Evolutionary conservation across 2,113 vertebrate species (phyloP).

Genomic region (Suncus etruscus): DNA sequence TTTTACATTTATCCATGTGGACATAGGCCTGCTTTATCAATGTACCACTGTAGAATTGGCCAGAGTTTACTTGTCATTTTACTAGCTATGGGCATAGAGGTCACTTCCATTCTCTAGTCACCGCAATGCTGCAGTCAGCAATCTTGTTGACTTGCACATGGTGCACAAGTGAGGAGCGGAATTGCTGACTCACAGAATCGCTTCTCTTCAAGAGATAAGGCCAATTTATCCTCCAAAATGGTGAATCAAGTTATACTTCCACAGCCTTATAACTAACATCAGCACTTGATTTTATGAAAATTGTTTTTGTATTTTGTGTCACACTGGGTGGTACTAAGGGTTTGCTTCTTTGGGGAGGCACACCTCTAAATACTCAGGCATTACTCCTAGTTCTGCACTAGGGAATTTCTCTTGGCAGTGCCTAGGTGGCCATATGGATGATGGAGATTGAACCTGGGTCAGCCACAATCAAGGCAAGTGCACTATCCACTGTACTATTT

Average conservation of each 20-base stretch:
- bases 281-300: neutral
- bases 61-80: neutral
- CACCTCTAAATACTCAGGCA: too few relatives aligned
- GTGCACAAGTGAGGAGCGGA: too few relatives aligned
- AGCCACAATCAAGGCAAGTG: too few relatives aligned
- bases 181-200: neutral
- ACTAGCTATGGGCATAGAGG: neutral
- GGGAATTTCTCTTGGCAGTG: too few relatives aligned
- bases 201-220: neutral
- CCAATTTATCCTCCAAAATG: neutral
- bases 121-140: neutral
- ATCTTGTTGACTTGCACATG: neutral
- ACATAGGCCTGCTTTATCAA: neutral
- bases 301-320: too few relatives aligned
- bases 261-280: neutral
- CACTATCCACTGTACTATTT: too few relatives aligned
- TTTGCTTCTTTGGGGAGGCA: too few relatives aligned
- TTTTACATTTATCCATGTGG: neutral
- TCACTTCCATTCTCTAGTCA: neutral
- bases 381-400: too few relatives aligned
- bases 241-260: neutral
- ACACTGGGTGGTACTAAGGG: too few relatives aligned
- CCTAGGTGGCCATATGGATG: too few relatives aligned
- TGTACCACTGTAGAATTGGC: neutral
- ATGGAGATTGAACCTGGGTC: too few relatives aligned